These are phyloP conservation scores for Parnassius orleans DNA, from an alignment of 2,888 invertebrate species.

Conservation along the genomic window DNA sequence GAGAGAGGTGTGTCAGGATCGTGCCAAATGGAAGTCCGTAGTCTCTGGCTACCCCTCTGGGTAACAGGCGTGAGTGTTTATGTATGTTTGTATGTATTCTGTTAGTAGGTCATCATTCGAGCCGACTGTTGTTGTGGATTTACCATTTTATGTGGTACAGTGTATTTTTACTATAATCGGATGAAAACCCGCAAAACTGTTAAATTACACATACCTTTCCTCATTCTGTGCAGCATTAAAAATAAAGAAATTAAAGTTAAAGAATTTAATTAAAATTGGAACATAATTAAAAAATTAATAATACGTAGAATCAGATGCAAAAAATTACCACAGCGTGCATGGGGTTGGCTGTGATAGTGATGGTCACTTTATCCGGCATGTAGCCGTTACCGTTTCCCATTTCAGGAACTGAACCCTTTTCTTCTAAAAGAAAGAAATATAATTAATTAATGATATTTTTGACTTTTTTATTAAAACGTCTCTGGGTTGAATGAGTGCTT, in stretches of 20 bases:
- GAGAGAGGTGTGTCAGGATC: no score
- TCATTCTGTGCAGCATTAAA: slow-evolving; percentile 21
- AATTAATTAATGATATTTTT: no score
- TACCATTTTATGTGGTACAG: no score
- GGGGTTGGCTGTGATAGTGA: slow-evolving; percentile 89
- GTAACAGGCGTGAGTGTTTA: no score
- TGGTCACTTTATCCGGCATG: slow-evolving; percentile 76
- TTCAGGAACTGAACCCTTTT: slow-evolving; percentile 66
- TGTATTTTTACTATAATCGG: no score
- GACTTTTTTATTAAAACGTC: no score
- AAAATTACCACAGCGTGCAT: slow-evolving; percentile 85
- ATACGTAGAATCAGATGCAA: not conserved
- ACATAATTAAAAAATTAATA: not conserved
- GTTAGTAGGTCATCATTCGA: no score
- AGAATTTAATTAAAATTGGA: not conserved
- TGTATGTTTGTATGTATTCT: no score
- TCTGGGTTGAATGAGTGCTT: no score
- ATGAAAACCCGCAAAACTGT: not conserved
- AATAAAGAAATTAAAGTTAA: not conserved
- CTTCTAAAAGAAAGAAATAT: slow-evolving; percentile 54
- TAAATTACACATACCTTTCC: slow-evolving; percentile 22
- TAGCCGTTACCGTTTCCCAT: slow-evolving; percentile 68
- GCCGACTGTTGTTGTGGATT: no score
- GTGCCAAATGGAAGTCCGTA: no score
- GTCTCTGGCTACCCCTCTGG: no score